Conservation (phyloP, 2,797 vertebrate genomes). For the Pogoniulus pusillus region DNA sequence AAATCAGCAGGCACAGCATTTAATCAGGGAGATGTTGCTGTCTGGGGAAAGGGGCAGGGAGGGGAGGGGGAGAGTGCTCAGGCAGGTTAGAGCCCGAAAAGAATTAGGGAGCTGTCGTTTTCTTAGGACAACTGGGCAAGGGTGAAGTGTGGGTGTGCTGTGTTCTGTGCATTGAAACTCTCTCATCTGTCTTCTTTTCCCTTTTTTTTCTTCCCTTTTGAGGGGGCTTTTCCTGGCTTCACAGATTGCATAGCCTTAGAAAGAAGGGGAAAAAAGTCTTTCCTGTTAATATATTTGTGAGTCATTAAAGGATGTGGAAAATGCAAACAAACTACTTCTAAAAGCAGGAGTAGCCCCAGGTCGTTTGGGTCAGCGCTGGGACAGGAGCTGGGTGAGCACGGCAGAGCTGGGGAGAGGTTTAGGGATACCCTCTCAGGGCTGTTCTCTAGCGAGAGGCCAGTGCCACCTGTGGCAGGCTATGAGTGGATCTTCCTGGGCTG, state of each 20-base stretch:
- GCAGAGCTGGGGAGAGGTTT: neutral
- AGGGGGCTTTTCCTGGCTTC: slow-evolving; percentile 61
- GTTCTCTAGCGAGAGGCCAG: fast-evolving
- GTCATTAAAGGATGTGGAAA: slow-evolving; percentile 84
- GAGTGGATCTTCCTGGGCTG: neutral
- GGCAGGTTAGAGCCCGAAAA: slow-evolving; percentile 33
- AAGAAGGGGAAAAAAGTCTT: slow-evolving; percentile 61
- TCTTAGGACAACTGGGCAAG: slow-evolving; percentile 52
- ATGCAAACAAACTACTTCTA: slow-evolving; percentile 87
- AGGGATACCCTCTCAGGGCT: fast-evolving
- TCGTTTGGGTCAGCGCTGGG: neutral
- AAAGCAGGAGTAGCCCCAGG: slow-evolving; percentile 65
- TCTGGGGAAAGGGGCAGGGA: neutral
- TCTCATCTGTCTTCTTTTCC: slow-evolving; percentile 60
- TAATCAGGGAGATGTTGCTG: slow-evolving; percentile 36
- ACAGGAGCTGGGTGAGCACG: fast-evolving
- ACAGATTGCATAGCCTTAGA: slow-evolving; percentile 79
- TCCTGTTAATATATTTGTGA: slow-evolving; percentile 84
- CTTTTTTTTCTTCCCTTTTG: neutral
- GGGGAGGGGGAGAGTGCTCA: neutral
- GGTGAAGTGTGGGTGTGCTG: slow-evolving; percentile 68
- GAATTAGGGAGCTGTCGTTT: slow-evolving; percentile 16
- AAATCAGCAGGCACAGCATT: neutral
- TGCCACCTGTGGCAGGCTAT: fast-evolving
- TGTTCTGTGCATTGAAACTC: slow-evolving; percentile 75